Conservation (phyloP, 2,797 vertebrate genomes). For the Nothura maculosa region DNA sequence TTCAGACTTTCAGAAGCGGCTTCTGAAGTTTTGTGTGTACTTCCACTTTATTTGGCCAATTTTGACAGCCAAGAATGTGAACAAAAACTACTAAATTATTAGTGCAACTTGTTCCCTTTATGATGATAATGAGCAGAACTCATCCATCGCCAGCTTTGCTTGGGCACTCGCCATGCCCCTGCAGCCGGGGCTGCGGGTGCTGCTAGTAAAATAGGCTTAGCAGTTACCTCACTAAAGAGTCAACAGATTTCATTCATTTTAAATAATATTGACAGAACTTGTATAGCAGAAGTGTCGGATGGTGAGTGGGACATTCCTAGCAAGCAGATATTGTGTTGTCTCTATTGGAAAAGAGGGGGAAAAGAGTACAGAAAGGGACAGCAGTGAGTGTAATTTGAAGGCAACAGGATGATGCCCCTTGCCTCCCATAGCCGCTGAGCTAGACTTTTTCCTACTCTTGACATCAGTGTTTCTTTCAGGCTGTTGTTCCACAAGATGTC, state of each 20-base stretch:
- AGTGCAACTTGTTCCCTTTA: neutral
- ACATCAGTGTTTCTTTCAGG: neutral
- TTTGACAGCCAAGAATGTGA: neutral
- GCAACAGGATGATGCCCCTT: neutral
- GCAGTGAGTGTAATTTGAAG: neutral
- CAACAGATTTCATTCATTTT: neutral
- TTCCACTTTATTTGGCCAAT: neutral
- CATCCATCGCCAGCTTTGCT: neutral
- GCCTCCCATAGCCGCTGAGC: fast-evolving
- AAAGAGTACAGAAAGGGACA: neutral
- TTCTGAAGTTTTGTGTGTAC: neutral
- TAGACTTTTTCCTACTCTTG: neutral
- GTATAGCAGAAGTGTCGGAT: neutral
- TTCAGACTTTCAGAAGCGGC: neutral
- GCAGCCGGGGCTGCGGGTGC: neutral
- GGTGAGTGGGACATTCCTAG: neutral
- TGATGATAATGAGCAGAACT: neutral
- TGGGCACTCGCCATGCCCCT: neutral
- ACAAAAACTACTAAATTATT: neutral
- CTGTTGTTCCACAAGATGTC: neutral
- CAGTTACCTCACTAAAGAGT: neutral
- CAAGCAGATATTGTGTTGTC: neutral
- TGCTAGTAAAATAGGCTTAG: neutral
- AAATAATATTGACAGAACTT: neutral
- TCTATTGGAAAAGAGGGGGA: neutral